Percentiles rank a stretch among this genome's conserved stretches.
phyloP scores from a whole-genome alignment of 2,113 vertebrate genomes.

The Marmota flaviventris region DNA sequence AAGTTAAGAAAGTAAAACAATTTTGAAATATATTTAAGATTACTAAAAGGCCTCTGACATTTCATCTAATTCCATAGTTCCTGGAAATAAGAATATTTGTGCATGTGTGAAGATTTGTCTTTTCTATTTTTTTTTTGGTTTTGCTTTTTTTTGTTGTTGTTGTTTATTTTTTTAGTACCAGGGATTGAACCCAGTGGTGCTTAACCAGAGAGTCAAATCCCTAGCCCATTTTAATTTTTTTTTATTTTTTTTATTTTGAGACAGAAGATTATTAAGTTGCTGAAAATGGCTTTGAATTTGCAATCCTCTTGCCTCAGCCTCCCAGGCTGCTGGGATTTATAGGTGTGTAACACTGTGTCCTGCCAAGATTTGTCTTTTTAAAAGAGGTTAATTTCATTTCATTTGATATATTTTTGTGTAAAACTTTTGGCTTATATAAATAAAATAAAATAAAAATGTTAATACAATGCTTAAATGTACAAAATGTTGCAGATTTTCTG shows the following conservation, averaged over 20 bases:
- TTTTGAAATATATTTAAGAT: conserved; percentile 34
- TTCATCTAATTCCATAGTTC: conserved; percentile 69
- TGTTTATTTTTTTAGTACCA: too few species aligned
- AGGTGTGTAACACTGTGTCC: too few species aligned
- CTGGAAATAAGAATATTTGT: conserved; percentile 24
- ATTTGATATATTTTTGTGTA: conserved; percentile 76
- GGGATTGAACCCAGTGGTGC: too few species aligned
- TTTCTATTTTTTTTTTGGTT: neutral
- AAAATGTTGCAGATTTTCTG: conserved; percentile 57
- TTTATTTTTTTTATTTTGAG: too few species aligned
- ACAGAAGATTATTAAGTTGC: too few species aligned
- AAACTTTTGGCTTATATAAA: conserved; percentile 78
- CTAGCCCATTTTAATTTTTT: too few species aligned
- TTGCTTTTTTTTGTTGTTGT: too few species aligned
- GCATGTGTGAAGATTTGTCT: conserved; percentile 58
- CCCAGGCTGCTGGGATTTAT: too few species aligned
- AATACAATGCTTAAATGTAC: conserved; percentile 72
- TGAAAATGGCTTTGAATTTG: too few species aligned
- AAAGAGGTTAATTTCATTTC: conserved; percentile 72
- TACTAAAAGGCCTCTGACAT: conserved; percentile 56
- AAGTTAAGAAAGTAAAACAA: conserved; percentile 40
- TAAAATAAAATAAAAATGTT: conserved; percentile 76
- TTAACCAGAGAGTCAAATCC: too few species aligned
- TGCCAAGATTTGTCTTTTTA: conserved; percentile 62
- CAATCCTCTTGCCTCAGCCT: too few species aligned